A percentile compares a stretch with the other conserved stretches of the same genome.
Conservation (phyloP, 2,797 vertebrate species). For the Thaleichthys pacificus region DNA sequence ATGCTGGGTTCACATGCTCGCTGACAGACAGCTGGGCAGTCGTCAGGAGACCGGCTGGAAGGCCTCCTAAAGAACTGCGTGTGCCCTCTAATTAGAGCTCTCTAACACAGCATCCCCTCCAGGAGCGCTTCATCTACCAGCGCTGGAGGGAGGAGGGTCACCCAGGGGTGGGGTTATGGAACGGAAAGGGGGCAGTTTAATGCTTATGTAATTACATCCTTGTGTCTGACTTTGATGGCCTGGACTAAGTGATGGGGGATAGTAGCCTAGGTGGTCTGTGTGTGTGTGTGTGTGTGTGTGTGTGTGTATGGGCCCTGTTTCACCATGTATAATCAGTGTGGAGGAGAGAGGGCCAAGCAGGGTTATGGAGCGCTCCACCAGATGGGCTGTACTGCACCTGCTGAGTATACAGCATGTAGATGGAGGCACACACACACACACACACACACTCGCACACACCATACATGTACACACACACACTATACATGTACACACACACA, state of each 20-base stretch:
- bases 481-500: not conserved
- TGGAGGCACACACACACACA: not conserved
- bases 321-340: slow-evolving; percentile 34
- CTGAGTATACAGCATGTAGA: slow-evolving; percentile 27
- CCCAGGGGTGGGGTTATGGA: not conserved
- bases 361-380: slow-evolving; percentile 53
- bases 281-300: slow-evolving; percentile 13
- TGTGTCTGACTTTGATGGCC: slow-evolving; percentile 55
- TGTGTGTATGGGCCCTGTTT: slow-evolving; percentile 24
- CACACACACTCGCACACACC: not conserved
- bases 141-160: slow-evolving; percentile 29
- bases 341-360: slow-evolving; percentile 34
- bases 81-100: slow-evolving; percentile 65
- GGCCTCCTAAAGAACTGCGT: slow-evolving; percentile 17
- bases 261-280: slow-evolving; percentile 6
- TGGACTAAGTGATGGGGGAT: slow-evolving; percentile 25
- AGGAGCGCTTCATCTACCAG: slow-evolving; percentile 61
- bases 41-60: slow-evolving; percentile 34
- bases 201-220: slow-evolving; percentile 65
- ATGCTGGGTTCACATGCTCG: too few species aligned
- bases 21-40: slow-evolving; percentile 14
- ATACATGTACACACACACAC: slow-evolving; percentile 1
- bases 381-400: slow-evolving; percentile 59
- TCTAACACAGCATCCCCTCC: slow-evolving; percentile 53
- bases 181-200: slow-evolving; percentile 36